Evolutionary conservation across 2,113 vertebrate genomes (phyloP).

Genomic region (Pollachius pollachius): DNA sequence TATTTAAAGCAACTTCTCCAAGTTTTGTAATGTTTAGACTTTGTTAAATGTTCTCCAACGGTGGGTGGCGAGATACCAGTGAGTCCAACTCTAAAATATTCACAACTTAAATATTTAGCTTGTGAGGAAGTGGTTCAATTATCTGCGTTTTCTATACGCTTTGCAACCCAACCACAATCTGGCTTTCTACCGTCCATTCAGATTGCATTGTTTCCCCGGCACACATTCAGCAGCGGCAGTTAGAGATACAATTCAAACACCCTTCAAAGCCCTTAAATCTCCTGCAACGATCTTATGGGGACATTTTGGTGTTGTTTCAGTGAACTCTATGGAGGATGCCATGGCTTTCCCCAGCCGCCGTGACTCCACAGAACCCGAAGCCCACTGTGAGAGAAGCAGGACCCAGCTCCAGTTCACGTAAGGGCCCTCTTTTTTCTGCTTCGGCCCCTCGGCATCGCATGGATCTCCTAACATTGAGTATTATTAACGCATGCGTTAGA

Average conservation of each 20-base stretch:
- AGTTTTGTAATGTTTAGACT: too few relatives aligned
- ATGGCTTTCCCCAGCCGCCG: conserved; percentile 75
- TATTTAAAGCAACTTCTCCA: too few relatives aligned
- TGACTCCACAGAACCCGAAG: conserved; percentile 46
- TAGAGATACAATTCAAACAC: background rate
- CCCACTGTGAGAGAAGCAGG: conserved; percentile 65
- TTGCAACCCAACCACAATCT: too few relatives aligned
- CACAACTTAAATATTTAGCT: too few relatives aligned
- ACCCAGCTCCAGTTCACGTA: conserved; percentile 80
- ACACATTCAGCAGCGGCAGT: background rate
- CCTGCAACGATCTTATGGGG: background rate
- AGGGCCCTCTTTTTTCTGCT: background rate
- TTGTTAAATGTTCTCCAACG: too few relatives aligned
- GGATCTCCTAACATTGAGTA: background rate
- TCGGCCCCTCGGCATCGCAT: background rate
- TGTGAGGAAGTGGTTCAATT: too few relatives aligned
- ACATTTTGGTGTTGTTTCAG: conserved; percentile 58
- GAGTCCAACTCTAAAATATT: too few relatives aligned
- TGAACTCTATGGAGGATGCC: conserved; percentile 69
- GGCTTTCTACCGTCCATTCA: too few relatives aligned
- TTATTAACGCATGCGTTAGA: background rate
- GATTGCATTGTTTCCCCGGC: background rate
- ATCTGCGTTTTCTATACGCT: too few relatives aligned
- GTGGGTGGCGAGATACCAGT: too few relatives aligned
- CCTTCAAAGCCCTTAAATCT: background rate